Evolutionary conservation across 2,797 vertebrate genomes (phyloP), one percentile per base, ranked within the genome.

Genomic region (Morelia viridis): DNA sequence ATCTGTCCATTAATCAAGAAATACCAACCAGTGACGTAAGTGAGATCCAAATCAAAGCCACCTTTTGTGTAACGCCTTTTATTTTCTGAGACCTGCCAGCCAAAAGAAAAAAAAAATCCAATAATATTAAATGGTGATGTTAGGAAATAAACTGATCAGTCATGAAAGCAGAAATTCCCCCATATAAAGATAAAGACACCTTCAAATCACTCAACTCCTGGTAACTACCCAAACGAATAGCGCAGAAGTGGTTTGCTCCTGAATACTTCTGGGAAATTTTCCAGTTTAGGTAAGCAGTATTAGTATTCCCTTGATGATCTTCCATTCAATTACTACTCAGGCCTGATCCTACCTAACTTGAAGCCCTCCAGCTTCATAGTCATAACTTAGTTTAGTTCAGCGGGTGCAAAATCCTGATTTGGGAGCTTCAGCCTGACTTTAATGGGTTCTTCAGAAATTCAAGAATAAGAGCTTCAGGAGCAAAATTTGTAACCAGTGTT

Each of bases 31-130:
- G 99, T 99, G 94, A 99, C 92, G 0, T 99, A 99, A 88, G 98
- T 99, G 31, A 99, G 99, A 93, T 99, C 99, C 91, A 99, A 97
- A 95, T 99, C 99, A 97, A 99, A 99, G 57, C 99, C 99, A 96
- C 99, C 98, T 94, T 98, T 99, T 92, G 97, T 98, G 94, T 99
- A 99, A 28, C 99, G 98, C 15, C 99, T 97, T 97, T 99, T 99
- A 96, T 99, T 99, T 97, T 98, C 98, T 5, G 99, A 99, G 88
- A 99, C 97, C 99, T 99, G 91, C 28, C 3, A 26, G 89, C 91
- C 95, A 84, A 93, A 91, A 96, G 41, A 53, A 15, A 71, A 12
- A 12, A 87, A 80, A 80, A 80, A 80, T 53, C 50, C 13, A 4
- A 89, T 56, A 41, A 60, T 7, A 1, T 87, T n/a, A 11, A 46